Conservation (phyloP, 2,113 vertebrate species). For the Mixornis gularis region DNA sequence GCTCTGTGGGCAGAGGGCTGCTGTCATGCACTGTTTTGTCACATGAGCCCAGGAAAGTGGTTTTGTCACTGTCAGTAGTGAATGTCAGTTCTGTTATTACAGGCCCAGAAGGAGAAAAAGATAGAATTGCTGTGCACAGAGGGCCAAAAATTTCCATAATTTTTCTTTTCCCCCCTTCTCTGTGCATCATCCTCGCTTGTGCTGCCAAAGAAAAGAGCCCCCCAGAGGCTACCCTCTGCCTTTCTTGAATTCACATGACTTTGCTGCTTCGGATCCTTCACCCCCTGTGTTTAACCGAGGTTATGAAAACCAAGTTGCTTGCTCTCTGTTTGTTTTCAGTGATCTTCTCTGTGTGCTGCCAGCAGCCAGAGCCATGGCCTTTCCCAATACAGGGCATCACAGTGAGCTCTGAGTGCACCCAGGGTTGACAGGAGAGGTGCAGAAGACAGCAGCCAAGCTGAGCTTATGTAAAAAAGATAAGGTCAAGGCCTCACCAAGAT, state of each 20-base stretch:
- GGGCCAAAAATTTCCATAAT: background rate
- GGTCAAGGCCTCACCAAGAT: background rate
- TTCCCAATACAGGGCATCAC: background rate
- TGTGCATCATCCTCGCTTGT: background rate
- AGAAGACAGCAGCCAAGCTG: background rate
- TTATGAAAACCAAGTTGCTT: constrained; percentile 50
- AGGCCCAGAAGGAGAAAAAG: background rate
- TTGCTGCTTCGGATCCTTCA: background rate
- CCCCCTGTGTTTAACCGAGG: constrained; percentile 51
- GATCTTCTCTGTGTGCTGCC: constrained; percentile 32
- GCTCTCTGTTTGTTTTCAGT: constrained; percentile 57
- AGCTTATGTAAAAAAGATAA: constrained; percentile 22
- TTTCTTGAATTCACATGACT: constrained; percentile 34
- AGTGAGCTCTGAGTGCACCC: background rate
- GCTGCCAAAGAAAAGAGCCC: constrained; percentile 61
- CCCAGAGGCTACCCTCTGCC: constrained; percentile 6
- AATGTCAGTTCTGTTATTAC: background rate
- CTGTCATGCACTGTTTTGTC: background rate
- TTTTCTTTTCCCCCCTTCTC: background rate
- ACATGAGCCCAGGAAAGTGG: background rate
- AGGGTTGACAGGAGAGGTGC: background rate
- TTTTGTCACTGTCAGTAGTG: background rate
- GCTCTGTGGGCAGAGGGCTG: background rate
- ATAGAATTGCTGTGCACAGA: background rate
- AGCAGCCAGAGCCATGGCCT: constrained; percentile 18